Conservation (phyloP, 1,140 invertebrate species). For the Drosophila elegans region DNA sequence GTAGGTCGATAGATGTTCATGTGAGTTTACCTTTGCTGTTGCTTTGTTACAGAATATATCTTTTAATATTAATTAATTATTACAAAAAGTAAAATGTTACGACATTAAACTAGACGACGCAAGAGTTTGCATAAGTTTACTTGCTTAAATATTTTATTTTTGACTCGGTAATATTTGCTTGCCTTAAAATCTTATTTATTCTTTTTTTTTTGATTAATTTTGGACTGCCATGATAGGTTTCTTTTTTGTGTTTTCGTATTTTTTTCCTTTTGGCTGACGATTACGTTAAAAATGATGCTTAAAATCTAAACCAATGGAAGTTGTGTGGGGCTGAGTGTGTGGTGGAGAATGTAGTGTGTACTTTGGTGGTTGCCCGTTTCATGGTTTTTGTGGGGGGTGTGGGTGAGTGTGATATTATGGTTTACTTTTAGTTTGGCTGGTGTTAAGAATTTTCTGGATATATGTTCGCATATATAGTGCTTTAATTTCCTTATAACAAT, state of each 20-base stretch:
- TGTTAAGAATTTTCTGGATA: constrained; percentile 65
- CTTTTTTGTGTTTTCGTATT: constrained; percentile 42
- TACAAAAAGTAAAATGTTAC: constrained; percentile 84
- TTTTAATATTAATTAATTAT: constrained; percentile 82
- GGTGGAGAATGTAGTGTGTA: constrained; percentile 33
- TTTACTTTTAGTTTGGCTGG: constrained; percentile 33
- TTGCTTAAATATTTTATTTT: constrained; percentile 73
- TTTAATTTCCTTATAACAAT: constrained; percentile 76
- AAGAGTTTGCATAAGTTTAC: constrained; percentile 73
- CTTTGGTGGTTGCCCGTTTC: constrained; percentile 28
- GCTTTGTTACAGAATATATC: constrained; percentile 66
- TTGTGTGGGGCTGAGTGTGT: constrained; percentile 40
- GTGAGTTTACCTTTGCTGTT: constrained; percentile 40
- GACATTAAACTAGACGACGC: constrained; percentile 84
- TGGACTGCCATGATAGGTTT: constrained; percentile 65
- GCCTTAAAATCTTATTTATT: constrained; percentile 69
- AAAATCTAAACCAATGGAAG: constrained; percentile 84
- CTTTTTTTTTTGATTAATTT: constrained; percentile 66
- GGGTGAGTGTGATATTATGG: constrained; percentile 13
- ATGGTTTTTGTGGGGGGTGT: constrained; percentile 8
- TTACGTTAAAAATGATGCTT: constrained; percentile 82
- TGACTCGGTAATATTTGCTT: constrained; percentile 54
- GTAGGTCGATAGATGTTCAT: constrained; percentile 75
- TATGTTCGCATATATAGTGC: constrained; percentile 69
- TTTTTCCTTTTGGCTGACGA: constrained; percentile 68